Conservation (phyloP, 2,113 vertebrate species). For the Hydrochoerus hydrochaeris region DNA sequence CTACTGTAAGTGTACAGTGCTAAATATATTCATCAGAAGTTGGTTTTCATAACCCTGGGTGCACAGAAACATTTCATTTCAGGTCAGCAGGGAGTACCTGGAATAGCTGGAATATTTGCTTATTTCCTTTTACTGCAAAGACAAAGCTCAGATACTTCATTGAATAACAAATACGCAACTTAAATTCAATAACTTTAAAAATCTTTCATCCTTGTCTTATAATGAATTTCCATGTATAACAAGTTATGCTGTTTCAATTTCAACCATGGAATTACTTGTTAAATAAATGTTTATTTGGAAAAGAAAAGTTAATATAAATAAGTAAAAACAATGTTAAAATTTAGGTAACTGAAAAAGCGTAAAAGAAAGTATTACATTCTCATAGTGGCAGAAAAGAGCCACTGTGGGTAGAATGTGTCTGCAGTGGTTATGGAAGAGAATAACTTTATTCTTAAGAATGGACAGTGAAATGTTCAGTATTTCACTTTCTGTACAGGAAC, state of each 20-base stretch:
- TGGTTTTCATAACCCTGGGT: background rate
- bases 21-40: background rate
- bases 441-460: background rate
- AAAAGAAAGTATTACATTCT: background rate
- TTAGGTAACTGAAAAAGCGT: background rate
- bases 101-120: background rate
- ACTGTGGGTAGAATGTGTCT: background rate
- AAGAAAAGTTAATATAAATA: conserved; percentile 5
- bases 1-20: background rate
- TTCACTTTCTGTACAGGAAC: background rate
- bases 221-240: background rate
- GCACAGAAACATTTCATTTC: background rate
- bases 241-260: conserved; percentile 6
- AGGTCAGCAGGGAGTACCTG: background rate
- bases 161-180: background rate
- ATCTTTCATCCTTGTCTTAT: background rate
- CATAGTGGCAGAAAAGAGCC: background rate
- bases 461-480: background rate
- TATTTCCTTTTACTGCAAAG: background rate
- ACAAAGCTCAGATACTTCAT: background rate
- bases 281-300: background rate
- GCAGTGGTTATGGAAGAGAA: background rate
- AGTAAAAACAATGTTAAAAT: background rate
- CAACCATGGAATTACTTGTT: background rate
- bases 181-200: background rate